phyloP scores from a whole-genome alignment of 2,797 vertebrate genomes.

The Karalla daura region DNA sequence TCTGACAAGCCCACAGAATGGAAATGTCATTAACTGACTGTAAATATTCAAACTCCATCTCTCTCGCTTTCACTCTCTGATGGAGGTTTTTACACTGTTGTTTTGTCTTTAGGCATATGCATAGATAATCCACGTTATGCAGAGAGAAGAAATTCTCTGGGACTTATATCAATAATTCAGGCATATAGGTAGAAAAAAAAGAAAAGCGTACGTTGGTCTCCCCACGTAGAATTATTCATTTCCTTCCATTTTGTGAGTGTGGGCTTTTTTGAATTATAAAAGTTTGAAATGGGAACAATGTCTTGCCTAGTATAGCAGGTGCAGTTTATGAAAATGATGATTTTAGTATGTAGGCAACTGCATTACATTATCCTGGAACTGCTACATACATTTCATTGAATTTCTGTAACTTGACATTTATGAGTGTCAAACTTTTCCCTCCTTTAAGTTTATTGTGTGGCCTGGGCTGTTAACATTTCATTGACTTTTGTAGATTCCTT shows the following conservation, averaged over 20 bases:
- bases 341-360: conserved; percentile 31
- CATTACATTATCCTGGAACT: conserved; percentile 41
- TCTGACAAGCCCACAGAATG: conserved; percentile 84
- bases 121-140: conserved; percentile 69
- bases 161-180: conserved; percentile 79
- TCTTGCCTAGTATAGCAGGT: conserved; percentile 30
- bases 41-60: conserved; percentile 83
- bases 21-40: conserved; percentile 85
- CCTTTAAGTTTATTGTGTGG: conserved; percentile 1
- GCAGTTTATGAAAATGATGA: conserved; percentile 38
- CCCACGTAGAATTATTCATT: conserved; percentile 70
- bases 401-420: conserved; percentile 27
- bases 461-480: not conserved
- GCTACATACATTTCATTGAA: conserved; percentile 39
- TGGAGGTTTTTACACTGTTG: conserved; percentile 71
- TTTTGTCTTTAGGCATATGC: conserved; percentile 82
- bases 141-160: conserved; percentile 57
- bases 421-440: conserved; percentile 23
- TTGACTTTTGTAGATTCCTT: not conserved
- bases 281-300: conserved; percentile 56
- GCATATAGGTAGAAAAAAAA: conserved; percentile 58
- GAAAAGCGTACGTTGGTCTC: conserved; percentile 39
- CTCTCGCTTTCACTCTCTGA: conserved; percentile 63
- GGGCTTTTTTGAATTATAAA: conserved; percentile 58
- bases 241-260: conserved; percentile 55